phyloP scores from a whole-genome alignment of 2,113 vertebrate genomes.

The Nannospalax galili region DNA sequence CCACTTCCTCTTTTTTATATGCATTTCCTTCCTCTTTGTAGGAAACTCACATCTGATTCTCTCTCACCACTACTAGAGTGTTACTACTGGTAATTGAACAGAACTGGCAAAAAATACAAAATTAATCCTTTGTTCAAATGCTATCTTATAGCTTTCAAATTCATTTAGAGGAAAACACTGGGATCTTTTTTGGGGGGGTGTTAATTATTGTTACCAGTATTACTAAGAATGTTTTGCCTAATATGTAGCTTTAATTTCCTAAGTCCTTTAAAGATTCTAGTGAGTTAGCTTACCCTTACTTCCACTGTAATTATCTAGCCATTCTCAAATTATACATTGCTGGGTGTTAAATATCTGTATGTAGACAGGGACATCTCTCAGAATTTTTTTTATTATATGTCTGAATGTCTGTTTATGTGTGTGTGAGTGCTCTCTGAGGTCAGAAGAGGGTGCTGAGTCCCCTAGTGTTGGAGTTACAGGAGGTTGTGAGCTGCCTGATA shows the following conservation, averaged over 20 bases:
- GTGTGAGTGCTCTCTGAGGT: too few species aligned
- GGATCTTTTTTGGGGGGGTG: not conserved
- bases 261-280: constrained; percentile 4
- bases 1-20: constrained; percentile 50
- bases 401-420: too few species aligned
- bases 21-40: constrained; percentile 71
- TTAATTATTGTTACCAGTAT: too few species aligned
- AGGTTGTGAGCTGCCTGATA: too few species aligned
- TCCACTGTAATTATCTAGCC: not conserved
- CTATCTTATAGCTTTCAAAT: constrained; percentile 55
- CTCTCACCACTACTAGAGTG: not conserved
- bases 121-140: not conserved
- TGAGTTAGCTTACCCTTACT: not conserved
- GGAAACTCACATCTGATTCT: constrained; percentile 56
- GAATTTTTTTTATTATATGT: too few species aligned
- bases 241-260: not conserved
- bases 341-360: not conserved
- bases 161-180: constrained; percentile 20
- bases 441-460: too few species aligned
- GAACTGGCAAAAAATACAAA: not conserved
- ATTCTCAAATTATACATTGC: constrained; percentile 20
- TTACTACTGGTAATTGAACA: not conserved
- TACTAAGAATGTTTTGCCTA: too few species aligned
- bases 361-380: too few species aligned
- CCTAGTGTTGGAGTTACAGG: too few species aligned